phyloP scores from a whole-genome alignment of 2,888 invertebrate species.

The Lasius platythorax region DNA sequence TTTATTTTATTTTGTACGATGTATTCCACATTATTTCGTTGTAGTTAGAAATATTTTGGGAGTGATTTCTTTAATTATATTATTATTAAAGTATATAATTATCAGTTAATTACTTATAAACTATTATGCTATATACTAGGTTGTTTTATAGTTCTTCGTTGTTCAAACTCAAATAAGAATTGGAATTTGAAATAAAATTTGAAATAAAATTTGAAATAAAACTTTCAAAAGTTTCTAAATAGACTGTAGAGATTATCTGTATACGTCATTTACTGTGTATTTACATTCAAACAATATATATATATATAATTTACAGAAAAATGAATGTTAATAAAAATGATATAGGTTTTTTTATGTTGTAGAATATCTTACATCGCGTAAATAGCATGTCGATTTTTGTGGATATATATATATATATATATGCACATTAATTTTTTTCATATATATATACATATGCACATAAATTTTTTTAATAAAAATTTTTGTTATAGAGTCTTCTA shows the following conservation, averaged over 20 bases:
- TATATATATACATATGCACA: background rate
- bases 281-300: background rate
- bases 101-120: no score
- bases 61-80: no score
- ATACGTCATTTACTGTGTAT: no score
- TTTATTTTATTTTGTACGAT: background rate
- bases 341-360: background rate
- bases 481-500: constrained; percentile 70
- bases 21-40: background rate
- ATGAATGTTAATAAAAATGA: background rate
- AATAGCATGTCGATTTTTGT: background rate
- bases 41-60: background rate
- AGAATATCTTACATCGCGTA: background rate
- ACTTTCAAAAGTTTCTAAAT: background rate
- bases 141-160: background rate
- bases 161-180: background rate
- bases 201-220: background rate
- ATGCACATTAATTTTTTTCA: background rate
- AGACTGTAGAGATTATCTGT: no score
- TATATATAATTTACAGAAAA: background rate
- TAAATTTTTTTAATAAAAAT: background rate
- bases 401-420: background rate
- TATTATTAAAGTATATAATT: no score
- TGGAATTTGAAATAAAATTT: background rate
- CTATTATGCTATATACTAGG: background rate